Evolutionary conservation across 2,113 vertebrate species (phyloP).

Genomic region (Petaurus breviceps): DNA sequence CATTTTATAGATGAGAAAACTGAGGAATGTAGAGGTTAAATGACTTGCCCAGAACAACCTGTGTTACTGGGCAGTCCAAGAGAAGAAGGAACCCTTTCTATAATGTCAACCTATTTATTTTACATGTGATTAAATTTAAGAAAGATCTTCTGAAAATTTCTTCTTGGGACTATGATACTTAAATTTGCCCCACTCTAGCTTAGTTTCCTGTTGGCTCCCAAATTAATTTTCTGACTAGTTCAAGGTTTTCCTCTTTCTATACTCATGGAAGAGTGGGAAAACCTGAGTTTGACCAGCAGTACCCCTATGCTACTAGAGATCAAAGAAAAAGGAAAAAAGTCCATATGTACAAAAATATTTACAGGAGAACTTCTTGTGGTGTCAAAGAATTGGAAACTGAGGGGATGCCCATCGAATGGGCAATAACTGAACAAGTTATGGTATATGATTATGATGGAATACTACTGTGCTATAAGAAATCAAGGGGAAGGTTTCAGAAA

Average conservation of each 20-base stretch:
- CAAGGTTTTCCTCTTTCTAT: neutral
- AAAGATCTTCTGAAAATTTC: neutral
- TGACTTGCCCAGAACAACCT: neutral
- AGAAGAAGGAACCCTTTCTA: slow-evolving; percentile 21
- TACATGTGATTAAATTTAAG: neutral
- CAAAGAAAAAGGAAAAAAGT: neutral
- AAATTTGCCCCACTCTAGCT: neutral
- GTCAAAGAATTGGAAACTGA: neutral
- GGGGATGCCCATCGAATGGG: neutral
- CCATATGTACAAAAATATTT: neutral
- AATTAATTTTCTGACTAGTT: neutral
- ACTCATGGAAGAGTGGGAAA: neutral
- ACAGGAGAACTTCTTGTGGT: neutral
- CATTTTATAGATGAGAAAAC: neutral
- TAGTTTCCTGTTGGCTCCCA: neutral
- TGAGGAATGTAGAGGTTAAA: neutral
- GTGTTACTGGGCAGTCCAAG: neutral
- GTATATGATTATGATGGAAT: neutral
- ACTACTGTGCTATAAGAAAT: neutral
- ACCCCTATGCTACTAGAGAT: neutral
- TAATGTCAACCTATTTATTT: neutral
- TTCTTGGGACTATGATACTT: neutral
- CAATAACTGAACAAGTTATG: neutral
- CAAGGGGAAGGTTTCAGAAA: neutral
- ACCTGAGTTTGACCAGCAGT: neutral